phyloP scores from a whole-genome alignment of 2,113 vertebrate species.

The Ceratotherium simum region DNA sequence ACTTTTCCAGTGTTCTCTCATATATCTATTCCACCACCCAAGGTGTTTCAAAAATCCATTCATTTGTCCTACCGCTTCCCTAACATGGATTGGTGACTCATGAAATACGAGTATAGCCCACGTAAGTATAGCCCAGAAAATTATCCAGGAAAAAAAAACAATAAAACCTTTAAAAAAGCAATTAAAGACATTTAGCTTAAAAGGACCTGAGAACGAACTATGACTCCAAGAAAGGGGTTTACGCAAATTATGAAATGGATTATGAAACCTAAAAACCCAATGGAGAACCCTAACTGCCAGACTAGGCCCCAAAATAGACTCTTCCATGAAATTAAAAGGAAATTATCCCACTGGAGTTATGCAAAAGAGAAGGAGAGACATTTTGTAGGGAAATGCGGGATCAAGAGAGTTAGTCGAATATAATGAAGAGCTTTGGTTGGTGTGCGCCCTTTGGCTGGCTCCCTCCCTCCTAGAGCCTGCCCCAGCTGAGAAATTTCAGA shows the following conservation, averaged over 20 bases:
- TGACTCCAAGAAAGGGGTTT: conserved; percentile 4
- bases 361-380: not conserved
- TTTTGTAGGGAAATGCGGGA: not conserved
- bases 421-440: not conserved
- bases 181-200: conserved; percentile 12
- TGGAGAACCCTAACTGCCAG: not conserved
- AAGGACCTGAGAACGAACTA: not conserved
- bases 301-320: not conserved
- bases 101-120: too few species aligned
- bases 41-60: not conserved
- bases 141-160: not conserved
- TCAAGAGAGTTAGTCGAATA: not conserved
- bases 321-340: not conserved
- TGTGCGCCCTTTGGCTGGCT: not conserved
- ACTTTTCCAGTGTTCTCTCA: not conserved
- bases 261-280: not conserved
- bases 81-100: not conserved
- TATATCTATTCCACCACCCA: not conserved
- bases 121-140: not conserved
- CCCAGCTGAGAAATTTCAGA: not conserved
- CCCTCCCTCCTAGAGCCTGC: not conserved
- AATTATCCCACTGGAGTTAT: not conserved
- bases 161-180: not conserved
- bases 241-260: conserved; percentile 10
- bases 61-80: not conserved